Base-by-base conservation (phyloP, 2,888 invertebrate genomes). In the Eilema depressum region DNA sequence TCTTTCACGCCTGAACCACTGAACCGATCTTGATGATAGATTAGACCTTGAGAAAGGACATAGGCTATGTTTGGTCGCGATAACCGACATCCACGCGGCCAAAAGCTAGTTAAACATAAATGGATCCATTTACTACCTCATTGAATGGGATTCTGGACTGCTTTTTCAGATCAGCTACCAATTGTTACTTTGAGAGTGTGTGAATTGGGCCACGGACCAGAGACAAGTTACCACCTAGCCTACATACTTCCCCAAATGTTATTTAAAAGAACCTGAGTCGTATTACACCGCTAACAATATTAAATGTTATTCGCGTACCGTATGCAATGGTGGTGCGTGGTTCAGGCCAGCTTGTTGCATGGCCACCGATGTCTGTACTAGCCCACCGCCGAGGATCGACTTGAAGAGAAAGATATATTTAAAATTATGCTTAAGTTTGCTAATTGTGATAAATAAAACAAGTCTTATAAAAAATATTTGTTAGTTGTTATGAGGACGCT, bases 301-400 rank as follows among this genome's bases (percentile, higher is more conserved):
- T 20, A 56, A 53, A 56, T 47, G n/a, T 30, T 37, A 23, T 64
- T 56, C 5, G 20, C 69, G 23, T 81, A 94, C 93, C 84, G 93
- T 88, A 76, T 93, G 93, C 86, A 93, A 88, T 0, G 89, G 79
- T 0, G 91, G 75, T 2, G 91, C 78, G 73, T 93, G 93, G 62
- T 73, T 87, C 69, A 93, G 53, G 0, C 81, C 73, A 0, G 82
- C 73, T 60, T 88, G 92, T 59, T 88, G 93, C 92, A 95, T 92
- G 3, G 92, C 91, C 2, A 91, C 90, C 3, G 95, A 93, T 0
- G 92, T 93, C 80, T 94, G 95, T 2, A 95, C 93, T 60, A 95
- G 82, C 0, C 92, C 89, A 33, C 89, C 85, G 17, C 93, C 88
- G 3, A 94, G 90, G 66, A 95, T 76, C 0, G 88, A 83, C 93